Evolutionary conservation across 2,888 invertebrate species (phyloP), one percentile per base, ranked within the genome.

Genomic region (Epinotia demarniana): DNA sequence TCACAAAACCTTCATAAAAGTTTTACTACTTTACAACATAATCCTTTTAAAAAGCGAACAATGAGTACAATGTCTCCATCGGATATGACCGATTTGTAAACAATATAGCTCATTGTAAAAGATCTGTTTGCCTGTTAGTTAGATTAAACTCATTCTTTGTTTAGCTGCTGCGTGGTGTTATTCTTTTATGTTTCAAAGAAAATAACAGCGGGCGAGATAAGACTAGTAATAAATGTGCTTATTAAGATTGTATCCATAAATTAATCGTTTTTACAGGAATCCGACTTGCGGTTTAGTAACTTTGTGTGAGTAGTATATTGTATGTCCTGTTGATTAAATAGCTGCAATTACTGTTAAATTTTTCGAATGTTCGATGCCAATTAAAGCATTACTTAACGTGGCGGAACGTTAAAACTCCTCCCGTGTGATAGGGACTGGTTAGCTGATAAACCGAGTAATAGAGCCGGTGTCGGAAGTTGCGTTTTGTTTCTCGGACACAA

Each of bases 1-100:
- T 82, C 85, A 89, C 87, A 88, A 88, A 87, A 80, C 83, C 81
- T 85, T 83, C 84, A 89, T 89, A 89, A 89, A 89, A 88, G 80
- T 82, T 84, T 87, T 86, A 88, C 84, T 87, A 85, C 84, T 85
- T 83, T 78, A 86, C 84, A 84, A 83, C 78, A 86, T 84, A 84
- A 84, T 80, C 78, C 80, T 84, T 84, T 84, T 82, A 80, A 82
- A 81, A 82, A 80, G 77, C 73, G 84, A 86, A 84, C 80, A 84
- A 85, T 79, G 78, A 57, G 8, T 73, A 78, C 64, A 72, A 71
- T 69, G 61, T 43, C 67, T 60, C 19, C 39, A 39, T 68, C 60
- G 67, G 27, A 46, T 33, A 19, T 23, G 16, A 39, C 23, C 27
- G 46, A 60, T 71, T 81, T 82, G 81, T 85, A 82, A 83, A 81